Base-by-base conservation (phyloP, 2,113 vertebrate species). In the Ascaphus truei region DNA sequence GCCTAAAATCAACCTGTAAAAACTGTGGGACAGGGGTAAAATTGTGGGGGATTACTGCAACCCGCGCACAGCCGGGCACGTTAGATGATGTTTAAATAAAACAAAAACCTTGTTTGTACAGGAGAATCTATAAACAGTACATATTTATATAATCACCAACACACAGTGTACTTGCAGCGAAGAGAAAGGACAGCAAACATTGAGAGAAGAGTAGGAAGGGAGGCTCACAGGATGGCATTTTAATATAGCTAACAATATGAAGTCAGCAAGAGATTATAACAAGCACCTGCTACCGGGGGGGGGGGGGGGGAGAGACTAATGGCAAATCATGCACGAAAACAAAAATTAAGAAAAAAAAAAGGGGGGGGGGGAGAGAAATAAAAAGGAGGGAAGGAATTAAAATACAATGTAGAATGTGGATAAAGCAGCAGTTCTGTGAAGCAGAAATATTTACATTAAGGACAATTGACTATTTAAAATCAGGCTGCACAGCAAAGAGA, bases 361-460 rank as follows among this genome's bases (percentile, higher is more conserved):
- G 3, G 13, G 16, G 4, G 10, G 16, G 31, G 13, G 36, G 43
- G 6, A 15, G 23, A 7, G 13, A 31, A n/a, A n/a, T n/a, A n/a
- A n/a, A n/a, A n/a, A n/a, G n/a, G 41, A 25, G 51, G 31, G 27
- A 43, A 47, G 39, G 41, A 68, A 39, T 37, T 69, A 60, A 60
- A 68, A 68, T 26, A 15, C 16, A 10, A n/a, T 52, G 16, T 12
- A 63, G 20, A 57, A 58, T 45, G 18, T 56, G 64, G 43, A 59
- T 58, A 50, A 59, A 61, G 56, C 56, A 23, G 45, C 67, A 61
- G 34, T 48, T 60, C 30, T 39, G 66, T 59, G 67, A 61, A 71
- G 57, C 57, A 37, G 50, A 57, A 57, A 61, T 34, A 71, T 71
- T 71, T 71, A 71, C 67, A 71, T n/a, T n/a, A 71, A 45, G 52